Percentiles rank a stretch among this genome's conserved stretches.
These are phyloP conservation scores for Phyto melanocephala DNA, from an alignment of 2,888 invertebrate genomes.

Conservation along the genomic window DNA sequence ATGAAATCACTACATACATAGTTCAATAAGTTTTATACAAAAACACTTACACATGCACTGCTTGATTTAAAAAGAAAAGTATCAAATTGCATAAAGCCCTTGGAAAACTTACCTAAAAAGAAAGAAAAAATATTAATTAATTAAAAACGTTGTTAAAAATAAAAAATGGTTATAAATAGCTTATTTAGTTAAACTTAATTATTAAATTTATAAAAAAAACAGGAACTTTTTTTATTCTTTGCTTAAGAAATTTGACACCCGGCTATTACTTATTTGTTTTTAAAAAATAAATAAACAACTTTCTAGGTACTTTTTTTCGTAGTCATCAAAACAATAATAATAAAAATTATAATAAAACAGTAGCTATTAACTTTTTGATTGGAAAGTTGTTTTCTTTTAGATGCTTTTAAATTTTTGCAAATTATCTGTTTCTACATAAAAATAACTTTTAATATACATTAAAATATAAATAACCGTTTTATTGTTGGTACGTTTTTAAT, in stretches of 20 bases:
- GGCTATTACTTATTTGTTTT: neutral
- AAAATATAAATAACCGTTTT: neutral
- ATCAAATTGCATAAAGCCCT: neutral
- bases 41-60: constrained; percentile 38
- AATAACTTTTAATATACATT: neutral
- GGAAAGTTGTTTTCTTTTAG: neutral
- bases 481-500: constrained; percentile 12
- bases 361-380: constrained; percentile 1
- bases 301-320: neutral
- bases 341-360: constrained; percentile 20
- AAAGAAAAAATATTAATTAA: constrained; percentile 23
- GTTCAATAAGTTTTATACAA: neutral
- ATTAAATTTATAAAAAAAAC: neutral
- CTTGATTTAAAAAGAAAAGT: neutral
- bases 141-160: neutral
- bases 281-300: neutral
- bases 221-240: neutral
- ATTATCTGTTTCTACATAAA: constrained; percentile 7
- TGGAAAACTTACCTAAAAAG: constrained; percentile 63
- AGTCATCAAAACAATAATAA: constrained; percentile 12
- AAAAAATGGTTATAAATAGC: neutral
- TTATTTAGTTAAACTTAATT: neutral
- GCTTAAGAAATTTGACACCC: constrained; percentile 22
- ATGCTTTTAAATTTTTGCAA: constrained; percentile 23
- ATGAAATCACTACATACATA: neutral